Evolutionary conservation across 1,140 invertebrate species (phyloP), one percentile per base, ranked within the genome.

Genomic region (Rhopalosiphum padi): DNA sequence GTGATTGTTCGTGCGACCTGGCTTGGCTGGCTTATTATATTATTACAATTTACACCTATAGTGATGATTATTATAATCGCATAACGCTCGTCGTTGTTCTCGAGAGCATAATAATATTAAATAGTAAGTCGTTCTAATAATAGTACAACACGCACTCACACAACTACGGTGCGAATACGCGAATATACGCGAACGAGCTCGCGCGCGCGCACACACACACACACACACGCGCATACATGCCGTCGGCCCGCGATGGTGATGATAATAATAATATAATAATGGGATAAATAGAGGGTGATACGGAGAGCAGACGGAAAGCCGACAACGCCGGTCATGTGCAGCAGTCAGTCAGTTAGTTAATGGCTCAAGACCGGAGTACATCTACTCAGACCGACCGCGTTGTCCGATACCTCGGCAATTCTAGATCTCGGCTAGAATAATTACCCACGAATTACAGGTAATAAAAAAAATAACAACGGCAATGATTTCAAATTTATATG

Each of bases 361-460:
- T 90, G 89, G 89, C 89, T 68, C 89, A 90, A 55, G 89, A 90
- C 89, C 89, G 89, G 89, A 46, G 30, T 37, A 90, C 89, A 90
- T 90, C 89, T 90, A 90, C 89, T 43, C 22, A 89, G 11, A 60
- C 55, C 53, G 89, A 90, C 89, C 48, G 89, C 43, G 89, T 90
- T 68, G 89, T 90, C 89, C 89, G 89, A 90, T 22, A 60, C 89
- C 89, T 90, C 89, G 89, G 89, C 89, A 22, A 68, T 90, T 90
- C 89, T 90, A 90, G 89, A 90, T 60, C 89, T 90, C 55, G 55
- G 60, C 89, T 90, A 90, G 89, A 90, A 90, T 90, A 43, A 68
- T 68, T 43, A 51, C 53, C 89, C 89, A 30, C 89, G 89, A n/a
- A 60, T 25, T 21, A 90, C 89, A 90, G 89, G 89, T 90, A 90